Evolutionary conservation across 1,140 invertebrate genomes (phyloP), one percentile per base, ranked within the genome.

Genomic region (Trypoxylus dichotomus): DNA sequence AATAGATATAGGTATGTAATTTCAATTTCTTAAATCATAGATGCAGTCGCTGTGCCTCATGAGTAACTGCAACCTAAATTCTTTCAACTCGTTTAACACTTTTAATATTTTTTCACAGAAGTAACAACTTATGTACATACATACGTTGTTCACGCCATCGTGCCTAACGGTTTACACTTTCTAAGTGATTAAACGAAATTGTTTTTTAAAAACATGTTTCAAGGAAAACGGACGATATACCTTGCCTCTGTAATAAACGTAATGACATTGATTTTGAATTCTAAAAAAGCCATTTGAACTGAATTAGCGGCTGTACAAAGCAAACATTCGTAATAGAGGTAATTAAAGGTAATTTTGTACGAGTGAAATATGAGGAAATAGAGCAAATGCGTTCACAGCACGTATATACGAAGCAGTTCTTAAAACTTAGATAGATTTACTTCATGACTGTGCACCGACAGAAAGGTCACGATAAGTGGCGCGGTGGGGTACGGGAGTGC

Each of bases 381-480:
- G 32, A 32, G 32, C 32, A 32, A 32, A 32, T 32, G 32, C 32
- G 7, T 32, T 32, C 32, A 3, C 7, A 7, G 32, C 7, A 7
- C 32, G 32, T 7, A 32, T 54, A 54, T 54, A 54, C 47, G 1
- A n/a, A 15, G 3, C 47, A 19, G 47, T 54, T 54, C 47, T 54
- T 54, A 54, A n/a, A 15, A 54, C 47, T 5, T 54, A 1, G 15
- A 43, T 43, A 68, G 19, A 54, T 54, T 68, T 21, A 68, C 60
- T 68, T 27, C 60, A 11, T 68, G 60, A 68, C 24, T 68, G n/a
- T 19, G 27, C 24, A 68, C 7, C 60, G 21, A 15, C 60, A 68
- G 24, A 68, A 68, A 68, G 60, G 60, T 68, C 60, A 68, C 60
- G 60, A 7, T 68, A 68, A 68, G 60, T 68, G 60, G 60, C 60